Evolutionary conservation across 2,113 vertebrate genomes (phyloP).

Genomic region (Engystomops pustulosus): DNA sequence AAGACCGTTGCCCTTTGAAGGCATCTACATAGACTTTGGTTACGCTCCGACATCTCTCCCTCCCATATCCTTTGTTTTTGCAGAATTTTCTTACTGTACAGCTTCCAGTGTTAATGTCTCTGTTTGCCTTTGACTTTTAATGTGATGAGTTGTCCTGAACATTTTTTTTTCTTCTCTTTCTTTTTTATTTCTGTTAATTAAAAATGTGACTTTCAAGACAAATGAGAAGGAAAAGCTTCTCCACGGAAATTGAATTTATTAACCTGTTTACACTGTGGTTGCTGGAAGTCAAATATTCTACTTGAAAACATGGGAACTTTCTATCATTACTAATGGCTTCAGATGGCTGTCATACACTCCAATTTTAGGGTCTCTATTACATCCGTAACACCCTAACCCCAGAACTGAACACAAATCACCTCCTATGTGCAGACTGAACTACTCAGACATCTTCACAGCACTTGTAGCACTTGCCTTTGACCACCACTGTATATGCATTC

Average conservation of each 20-base stretch:
- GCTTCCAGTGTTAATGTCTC: not conserved
- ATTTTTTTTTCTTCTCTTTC: not conserved
- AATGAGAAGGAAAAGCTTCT: not conserved
- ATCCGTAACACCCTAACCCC: too few species aligned
- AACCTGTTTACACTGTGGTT: not conserved
- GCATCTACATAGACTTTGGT: too few species aligned
- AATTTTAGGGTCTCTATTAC: not conserved
- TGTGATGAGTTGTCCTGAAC: not conserved
- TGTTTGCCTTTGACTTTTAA: not conserved
- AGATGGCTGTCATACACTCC: not conserved
- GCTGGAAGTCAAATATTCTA: not conserved
- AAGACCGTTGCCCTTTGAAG: too few species aligned
- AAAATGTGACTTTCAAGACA: slow-evolving; percentile 8
- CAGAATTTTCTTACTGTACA: too few species aligned
- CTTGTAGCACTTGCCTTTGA: too few species aligned
- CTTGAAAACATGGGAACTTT: not conserved
- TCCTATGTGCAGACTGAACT: too few species aligned
- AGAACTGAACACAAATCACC: too few species aligned
- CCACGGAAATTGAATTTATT: not conserved
- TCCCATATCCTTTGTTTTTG: not conserved
- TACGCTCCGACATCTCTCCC: too few species aligned
- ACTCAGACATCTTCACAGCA: too few species aligned
- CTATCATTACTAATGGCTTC: not conserved
- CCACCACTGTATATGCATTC: too few species aligned
- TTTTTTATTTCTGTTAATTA: slow-evolving; percentile 21